Conservation (phyloP, 2,888 invertebrate species). For the Acanthacorydalis orientalis region DNA sequence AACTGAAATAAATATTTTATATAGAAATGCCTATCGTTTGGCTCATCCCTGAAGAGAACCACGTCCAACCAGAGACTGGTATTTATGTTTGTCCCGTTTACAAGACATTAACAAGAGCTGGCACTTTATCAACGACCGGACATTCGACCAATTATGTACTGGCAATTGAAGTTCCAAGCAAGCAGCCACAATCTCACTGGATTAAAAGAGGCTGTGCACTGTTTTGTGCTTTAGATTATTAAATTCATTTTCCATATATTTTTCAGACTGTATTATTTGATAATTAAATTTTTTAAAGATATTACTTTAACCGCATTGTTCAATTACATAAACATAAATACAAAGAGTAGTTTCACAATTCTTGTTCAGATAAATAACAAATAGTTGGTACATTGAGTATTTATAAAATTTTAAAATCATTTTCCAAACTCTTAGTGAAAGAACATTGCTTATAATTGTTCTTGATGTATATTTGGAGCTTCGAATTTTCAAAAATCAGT, state of each 20-base stretch:
- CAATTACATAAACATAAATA: background rate
- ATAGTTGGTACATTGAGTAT: no score
- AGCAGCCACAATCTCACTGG: slow-evolving; percentile 37
- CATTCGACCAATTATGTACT: slow-evolving; percentile 53
- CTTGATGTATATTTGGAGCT: no score
- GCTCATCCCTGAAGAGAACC: slow-evolving; percentile 47
- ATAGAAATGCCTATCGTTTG: slow-evolving; percentile 53
- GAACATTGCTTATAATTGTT: no score
- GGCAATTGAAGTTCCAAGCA: slow-evolving; percentile 39
- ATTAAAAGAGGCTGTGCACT: slow-evolving; percentile 42
- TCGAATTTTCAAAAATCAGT: no score
- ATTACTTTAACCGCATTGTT: no score
- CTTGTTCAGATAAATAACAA: no score
- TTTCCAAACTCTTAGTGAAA: no score
- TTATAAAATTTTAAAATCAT: no score
- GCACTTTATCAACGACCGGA: slow-evolving; percentile 46
- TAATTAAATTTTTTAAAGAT: no score
- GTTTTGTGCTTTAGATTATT: slow-evolving; percentile 35
- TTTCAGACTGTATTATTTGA: no score
- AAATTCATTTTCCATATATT: slow-evolving; percentile 8
- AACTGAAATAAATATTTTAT: slow-evolving; percentile 3
- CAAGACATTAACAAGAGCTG: slow-evolving; percentile 44
- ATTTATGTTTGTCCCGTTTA: slow-evolving; percentile 46
- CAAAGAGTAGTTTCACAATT: no score
- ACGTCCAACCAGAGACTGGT: slow-evolving; percentile 27